Conservation (phyloP, 2,797 vertebrate genomes). For the Garrulus glandarius region DNA sequence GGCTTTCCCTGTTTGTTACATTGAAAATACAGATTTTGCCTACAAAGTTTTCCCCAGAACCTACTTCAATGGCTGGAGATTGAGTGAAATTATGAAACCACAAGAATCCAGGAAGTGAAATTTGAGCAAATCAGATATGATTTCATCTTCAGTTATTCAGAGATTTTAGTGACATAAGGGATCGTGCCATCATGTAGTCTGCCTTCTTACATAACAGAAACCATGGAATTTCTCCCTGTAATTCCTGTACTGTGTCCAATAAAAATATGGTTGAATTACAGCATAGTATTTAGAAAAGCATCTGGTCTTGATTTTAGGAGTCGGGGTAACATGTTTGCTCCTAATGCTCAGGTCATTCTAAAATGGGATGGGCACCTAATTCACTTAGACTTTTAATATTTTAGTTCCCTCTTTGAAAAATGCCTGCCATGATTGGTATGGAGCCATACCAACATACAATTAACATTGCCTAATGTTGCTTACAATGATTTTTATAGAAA, state of each 20-base stretch:
- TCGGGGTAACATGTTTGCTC: not conserved
- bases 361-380: not conserved
- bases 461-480: not conserved
- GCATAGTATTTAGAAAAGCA: not conserved
- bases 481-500: not conserved
- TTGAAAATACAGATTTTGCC: not conserved
- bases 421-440: not conserved
- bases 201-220: slow-evolving; percentile 16
- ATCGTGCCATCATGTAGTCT: not conserved
- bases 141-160: not conserved
- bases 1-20: not conserved
- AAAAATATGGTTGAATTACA: slow-evolving; percentile 50
- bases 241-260: slow-evolving; percentile 18
- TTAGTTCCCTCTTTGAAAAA: not conserved
- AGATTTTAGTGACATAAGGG: not conserved
- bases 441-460: not conserved
- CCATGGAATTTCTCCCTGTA: slow-evolving; percentile 9
- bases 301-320: slow-evolving; percentile 36
- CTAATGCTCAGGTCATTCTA: not conserved
- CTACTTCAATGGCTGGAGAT: not conserved
- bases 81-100: rapidly evolving
- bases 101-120: not conserved
- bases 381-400: not conserved
- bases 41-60: not conserved
- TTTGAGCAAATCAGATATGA: not conserved